Evolutionary conservation across 2,888 invertebrate genomes (phyloP).

Genomic region (Cyaniris semiargus): DNA sequence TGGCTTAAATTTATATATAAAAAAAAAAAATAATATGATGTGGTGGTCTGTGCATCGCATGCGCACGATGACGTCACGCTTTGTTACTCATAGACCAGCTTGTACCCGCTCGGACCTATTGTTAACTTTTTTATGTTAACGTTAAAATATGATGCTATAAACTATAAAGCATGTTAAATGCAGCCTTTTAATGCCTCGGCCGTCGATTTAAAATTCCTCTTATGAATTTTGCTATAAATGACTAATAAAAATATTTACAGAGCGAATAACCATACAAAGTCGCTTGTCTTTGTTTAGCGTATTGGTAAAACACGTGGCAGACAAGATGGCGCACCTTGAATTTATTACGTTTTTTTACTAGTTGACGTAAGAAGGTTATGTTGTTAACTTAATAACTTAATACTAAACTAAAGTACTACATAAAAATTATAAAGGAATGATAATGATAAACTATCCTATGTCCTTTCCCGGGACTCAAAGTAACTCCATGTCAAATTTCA

Average conservation of each 20-base stretch:
- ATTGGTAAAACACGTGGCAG: background rate
- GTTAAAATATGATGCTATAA: conserved; percentile 20
- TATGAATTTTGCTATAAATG: background rate
- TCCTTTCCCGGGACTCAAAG: too few relatives aligned
- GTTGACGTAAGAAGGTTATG: too few relatives aligned
- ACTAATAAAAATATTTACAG: background rate
- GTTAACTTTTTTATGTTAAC: conserved; percentile 30
- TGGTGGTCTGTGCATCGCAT: conserved; percentile 33
- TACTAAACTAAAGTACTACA: too few relatives aligned
- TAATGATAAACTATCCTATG: too few relatives aligned
- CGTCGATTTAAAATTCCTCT: background rate
- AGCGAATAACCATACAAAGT: background rate
- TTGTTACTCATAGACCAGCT: conserved; percentile 71
- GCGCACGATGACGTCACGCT: conserved; percentile 59
- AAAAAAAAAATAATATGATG: background rate
- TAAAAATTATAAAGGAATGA: too few relatives aligned
- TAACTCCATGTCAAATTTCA: too few relatives aligned
- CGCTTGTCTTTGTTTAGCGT: background rate
- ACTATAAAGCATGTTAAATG: background rate
- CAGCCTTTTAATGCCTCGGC: background rate
- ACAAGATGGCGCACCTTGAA: background rate
- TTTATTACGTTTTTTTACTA: too few relatives aligned
- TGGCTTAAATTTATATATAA: too few relatives aligned
- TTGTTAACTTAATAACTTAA: too few relatives aligned
- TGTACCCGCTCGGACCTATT: conserved; percentile 48